Evolutionary conservation across 2,113 vertebrate genomes (phyloP), one percentile per base, ranked within the genome.

Genomic region (Gymnorhina tibicen): DNA sequence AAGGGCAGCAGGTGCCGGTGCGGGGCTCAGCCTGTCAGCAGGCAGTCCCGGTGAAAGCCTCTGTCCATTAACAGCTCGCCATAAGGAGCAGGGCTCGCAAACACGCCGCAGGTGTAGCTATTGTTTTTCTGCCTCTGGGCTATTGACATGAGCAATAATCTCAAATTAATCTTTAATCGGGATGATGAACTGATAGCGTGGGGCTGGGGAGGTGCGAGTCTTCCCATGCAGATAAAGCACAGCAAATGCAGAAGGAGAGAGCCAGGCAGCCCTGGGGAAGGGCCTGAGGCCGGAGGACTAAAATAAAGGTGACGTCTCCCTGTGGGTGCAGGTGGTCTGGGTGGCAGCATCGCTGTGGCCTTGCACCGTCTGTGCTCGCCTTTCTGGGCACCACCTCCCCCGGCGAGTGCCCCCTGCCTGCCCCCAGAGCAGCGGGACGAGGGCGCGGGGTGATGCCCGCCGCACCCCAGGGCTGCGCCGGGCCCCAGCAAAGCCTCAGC

Each of bases 51-150:
- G 41, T 69, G 83, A 87, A 46, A 95, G 85, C 75, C 84, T 49
- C 85, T 6, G 37, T 97, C 97, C 92, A 89, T 97, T 95, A 95
- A 94, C 96, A 89, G 94, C 63, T 95, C 13, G 0, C 94, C 89
- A 89, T 91, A 83, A 92, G 83, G 55, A 95, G 56, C 1, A 2
- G 69, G 69, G 80, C 82, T 91, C 92, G 82, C 96, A 97, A 97
- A 97, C 97, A 97, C 79, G 42, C 87, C 89, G 97, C 97, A 98
- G 97, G 97, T 97, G 97, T 92, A 96, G 89, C 85, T 59, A 66
- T 96, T 97, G 96, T 97, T 92, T 91, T 56, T 74, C 47, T 20
- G 15, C 39, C 96, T 90, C 69, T n/a, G 72, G 91, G 78, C 89
- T 84, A 59, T 85, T 87, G 93, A 96, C 91, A 87, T 0, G 12